Evolutionary conservation across 2,797 vertebrate genomes (phyloP), one percentile per base, ranked within the genome.

Genomic region (Sebastolobus alascanus): DNA sequence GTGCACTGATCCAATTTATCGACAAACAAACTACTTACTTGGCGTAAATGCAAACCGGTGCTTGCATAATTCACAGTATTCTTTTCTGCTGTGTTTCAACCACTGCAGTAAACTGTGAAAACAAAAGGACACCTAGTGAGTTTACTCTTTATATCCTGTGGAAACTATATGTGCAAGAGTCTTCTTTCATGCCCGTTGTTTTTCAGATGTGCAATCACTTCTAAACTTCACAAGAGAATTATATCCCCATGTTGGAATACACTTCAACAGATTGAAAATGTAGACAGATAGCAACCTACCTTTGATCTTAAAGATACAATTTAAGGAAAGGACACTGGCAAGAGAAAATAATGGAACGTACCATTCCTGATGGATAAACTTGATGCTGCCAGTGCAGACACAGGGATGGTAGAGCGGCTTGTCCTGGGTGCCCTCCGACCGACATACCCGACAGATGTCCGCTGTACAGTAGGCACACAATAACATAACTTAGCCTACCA

Each of bases 21-120:
- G 25, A 73, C 22, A 71, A 68, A 73, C 22, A 71, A 68, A 59
- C 95, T 35, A 91, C 98, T 98, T 97, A 99, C 98, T 99, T 96
- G 98, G 98, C 90, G 98, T 99, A 93, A 99, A 99, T 94, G 98
- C 97, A 96, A 99, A 99, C 94, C 98, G 96, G 95, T 99, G 98
- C 94, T 99, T 99, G 97, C 98, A 99, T 96, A 99, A 94, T 96
- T 99, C 98, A 95, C 98, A 99, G 95, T 99, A 99, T 96, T 99
- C 98, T 95, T 99, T 99, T 92, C 98, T 96, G 96, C 98, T 99
- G 94, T 99, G 98, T 95, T 99, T 99, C 92, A 99, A 96, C 98
- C 98, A 99, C 87, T 99, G 98, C 90, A 99, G 96, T 95, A 99
- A 96, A 93, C 98, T 99, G 97, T 72, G 93, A 95, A 84, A 89